Percentiles rank a stretch among this genome's conserved stretches.
These are phyloP conservation scores for Parambassis ranga DNA, from an alignment of 2,797 vertebrate genomes.

Conservation along the genomic window DNA sequence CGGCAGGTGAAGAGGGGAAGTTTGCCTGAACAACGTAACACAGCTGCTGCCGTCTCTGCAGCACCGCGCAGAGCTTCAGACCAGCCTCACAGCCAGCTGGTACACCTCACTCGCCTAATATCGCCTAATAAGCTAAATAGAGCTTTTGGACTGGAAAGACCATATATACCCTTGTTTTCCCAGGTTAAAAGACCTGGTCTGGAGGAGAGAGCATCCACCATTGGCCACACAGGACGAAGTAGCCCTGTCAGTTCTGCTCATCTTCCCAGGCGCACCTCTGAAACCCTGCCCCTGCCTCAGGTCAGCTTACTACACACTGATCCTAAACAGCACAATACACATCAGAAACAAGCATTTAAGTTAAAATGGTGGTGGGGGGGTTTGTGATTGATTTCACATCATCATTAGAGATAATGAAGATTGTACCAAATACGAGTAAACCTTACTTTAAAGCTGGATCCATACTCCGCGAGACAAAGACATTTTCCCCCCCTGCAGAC, in stretches of 20 bases:
- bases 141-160: too few species aligned
- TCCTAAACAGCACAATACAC: background rate
- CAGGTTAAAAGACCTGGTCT: slow-evolving; percentile 61
- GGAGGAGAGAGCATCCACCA: slow-evolving; percentile 70
- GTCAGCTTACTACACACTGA: slow-evolving; percentile 23
- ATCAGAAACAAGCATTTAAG: too few species aligned
- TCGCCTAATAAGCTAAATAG: background rate
- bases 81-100: slow-evolving; percentile 59
- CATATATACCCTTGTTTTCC: too few species aligned
- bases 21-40: slow-evolving; percentile 60
- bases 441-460: too few species aligned
- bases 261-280: slow-evolving; percentile 47
- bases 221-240: slow-evolving; percentile 61
- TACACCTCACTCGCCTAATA: background rate
- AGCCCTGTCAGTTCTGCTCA: slow-evolving; percentile 37
- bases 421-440: too few species aligned
- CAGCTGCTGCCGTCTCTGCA: background rate
- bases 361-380: too few species aligned
- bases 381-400: too few species aligned
- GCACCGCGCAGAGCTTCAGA: slow-evolving; percentile 64
- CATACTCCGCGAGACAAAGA: too few species aligned
- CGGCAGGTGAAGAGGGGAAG: slow-evolving; percentile 65
- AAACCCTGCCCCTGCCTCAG: slow-evolving; percentile 62
- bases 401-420: too few species aligned
- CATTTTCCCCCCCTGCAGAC: too few species aligned